Percentiles rank a stretch among this genome's conserved stretches.
Conservation (phyloP, 2,797 vertebrate species). For the Protonibea diacanthus region DNA sequence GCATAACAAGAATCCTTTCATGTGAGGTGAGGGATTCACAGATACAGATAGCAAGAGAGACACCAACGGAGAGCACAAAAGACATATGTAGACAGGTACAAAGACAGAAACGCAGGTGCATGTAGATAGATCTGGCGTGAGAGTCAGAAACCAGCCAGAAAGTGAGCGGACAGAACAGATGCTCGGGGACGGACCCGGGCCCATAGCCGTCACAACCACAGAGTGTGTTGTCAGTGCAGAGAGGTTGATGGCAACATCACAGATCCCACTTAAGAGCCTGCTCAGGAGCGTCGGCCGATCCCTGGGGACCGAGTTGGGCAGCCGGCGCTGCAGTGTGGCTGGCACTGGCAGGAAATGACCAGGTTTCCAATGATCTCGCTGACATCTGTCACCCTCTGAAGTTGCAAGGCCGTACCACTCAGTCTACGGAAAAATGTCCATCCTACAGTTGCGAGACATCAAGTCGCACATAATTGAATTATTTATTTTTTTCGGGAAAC, state of each 20-base stretch:
- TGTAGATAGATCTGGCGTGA: conserved; percentile 54
- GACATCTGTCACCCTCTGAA: conserved; percentile 62
- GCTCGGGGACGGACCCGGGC: conserved; percentile 59
- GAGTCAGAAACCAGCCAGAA: conserved; percentile 60
- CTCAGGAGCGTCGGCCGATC: conserved; percentile 35
- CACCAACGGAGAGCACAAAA: conserved; percentile 26
- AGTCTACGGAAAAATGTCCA: conserved; percentile 12
- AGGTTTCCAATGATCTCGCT: conserved; percentile 57
- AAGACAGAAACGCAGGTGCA: conserved; percentile 49
- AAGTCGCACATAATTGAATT: background rate
- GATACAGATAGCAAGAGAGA: conserved; percentile 21
- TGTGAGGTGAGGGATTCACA: conserved; percentile 13
- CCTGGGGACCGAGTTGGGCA: conserved; percentile 30
- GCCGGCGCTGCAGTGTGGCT: conserved; percentile 24
- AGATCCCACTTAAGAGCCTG: conserved; percentile 68
- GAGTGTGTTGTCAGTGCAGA: conserved; percentile 61
- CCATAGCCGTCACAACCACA: conserved; percentile 52
- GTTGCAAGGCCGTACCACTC: conserved; percentile 2
- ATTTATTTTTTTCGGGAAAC: background rate
- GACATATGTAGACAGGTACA: conserved; percentile 60
- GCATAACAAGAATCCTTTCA: conserved; percentile 34
- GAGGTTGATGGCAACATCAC: conserved; percentile 66
- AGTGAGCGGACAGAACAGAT: conserved; percentile 71
- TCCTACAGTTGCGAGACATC: background rate
- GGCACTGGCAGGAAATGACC: conserved; percentile 51